A percentile compares a stretch with the other conserved stretches of the same genome.
Evolutionary conservation across 2,797 vertebrate genomes (phyloP).

Genomic region (Synanceia verrucosa): DNA sequence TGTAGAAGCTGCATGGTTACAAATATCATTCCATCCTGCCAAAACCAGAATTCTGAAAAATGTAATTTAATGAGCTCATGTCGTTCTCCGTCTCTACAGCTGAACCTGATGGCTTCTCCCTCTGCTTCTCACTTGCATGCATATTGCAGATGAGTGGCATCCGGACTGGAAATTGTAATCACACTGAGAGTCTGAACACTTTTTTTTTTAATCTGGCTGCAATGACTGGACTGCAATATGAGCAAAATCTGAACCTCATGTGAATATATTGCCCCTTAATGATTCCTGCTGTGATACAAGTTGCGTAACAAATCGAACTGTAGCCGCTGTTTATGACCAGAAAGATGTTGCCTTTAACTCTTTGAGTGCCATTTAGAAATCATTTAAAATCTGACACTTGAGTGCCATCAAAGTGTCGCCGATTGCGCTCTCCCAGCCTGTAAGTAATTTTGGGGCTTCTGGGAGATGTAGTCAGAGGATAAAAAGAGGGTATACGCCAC

Average conservation of each 20-base stretch:
- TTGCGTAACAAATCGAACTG: neutral
- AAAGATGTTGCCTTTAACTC: no score
- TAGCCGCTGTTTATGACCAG: neutral
- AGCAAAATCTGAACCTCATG: conserved; percentile 2
- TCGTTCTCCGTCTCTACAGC: conserved; percentile 3
- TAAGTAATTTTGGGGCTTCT: no score
- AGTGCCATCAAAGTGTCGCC: no score
- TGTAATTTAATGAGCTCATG: conserved; percentile 15
- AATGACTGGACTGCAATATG: conserved; percentile 5
- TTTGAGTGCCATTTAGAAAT: no score
- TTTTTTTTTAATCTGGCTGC: neutral
- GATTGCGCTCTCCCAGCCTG: no score
- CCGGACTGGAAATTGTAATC: neutral
- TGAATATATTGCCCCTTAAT: conserved; percentile 1
- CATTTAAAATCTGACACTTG: no score
- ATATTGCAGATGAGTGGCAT: conserved; percentile 21
- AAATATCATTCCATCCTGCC: neutral
- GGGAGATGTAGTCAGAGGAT: no score
- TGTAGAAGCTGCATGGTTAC: neutral
- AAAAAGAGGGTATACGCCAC: no score
- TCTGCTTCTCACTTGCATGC: neutral
- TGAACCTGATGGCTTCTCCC: neutral
- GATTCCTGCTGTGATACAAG: conserved; percentile 18
- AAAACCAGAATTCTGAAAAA: conserved; percentile 1
- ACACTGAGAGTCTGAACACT: neutral